Evolutionary conservation across 1,140 invertebrate species (phyloP).

Genomic region (Heterodera schachtii): DNA sequence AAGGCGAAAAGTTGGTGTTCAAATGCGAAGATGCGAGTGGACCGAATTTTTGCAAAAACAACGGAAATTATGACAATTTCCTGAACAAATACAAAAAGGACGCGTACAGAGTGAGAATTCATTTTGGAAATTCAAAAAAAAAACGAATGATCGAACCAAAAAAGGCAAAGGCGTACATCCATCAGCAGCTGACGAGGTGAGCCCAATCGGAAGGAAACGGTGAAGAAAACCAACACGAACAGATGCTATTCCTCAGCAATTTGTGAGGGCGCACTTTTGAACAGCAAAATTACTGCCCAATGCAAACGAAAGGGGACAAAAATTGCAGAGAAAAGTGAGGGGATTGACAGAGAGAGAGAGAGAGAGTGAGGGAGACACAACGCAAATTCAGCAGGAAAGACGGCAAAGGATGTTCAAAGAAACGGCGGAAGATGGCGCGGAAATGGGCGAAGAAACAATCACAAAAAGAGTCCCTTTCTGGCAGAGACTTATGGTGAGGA

Average conservation of each 20-base stretch:
- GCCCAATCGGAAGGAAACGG: not conserved
- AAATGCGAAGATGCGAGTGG: constrained; percentile 61
- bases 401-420: not conserved
- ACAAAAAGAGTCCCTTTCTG: constrained; percentile 33
- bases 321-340: not conserved
- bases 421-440: constrained; percentile 2
- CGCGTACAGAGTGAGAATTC: constrained; percentile 54
- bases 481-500: not conserved
- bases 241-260: constrained; percentile 62
- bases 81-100: constrained; percentile 55
- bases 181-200: constrained; percentile 52
- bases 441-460: constrained; percentile 19
- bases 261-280: constrained; percentile 47
- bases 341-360: not conserved
- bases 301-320: constrained; percentile 13
- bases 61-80: constrained; percentile 46
- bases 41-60: constrained; percentile 52
- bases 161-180: constrained; percentile 65
- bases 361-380: not conserved
- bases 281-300: not conserved
- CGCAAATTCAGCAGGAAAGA: not conserved
- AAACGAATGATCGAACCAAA: constrained; percentile 32
- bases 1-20: constrained; percentile 60
- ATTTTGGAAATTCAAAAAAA: not conserved
- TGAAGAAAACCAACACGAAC: constrained; percentile 28